Evolutionary conservation across 2,113 vertebrate genomes (phyloP).

Genomic region (Martes martes): DNA sequence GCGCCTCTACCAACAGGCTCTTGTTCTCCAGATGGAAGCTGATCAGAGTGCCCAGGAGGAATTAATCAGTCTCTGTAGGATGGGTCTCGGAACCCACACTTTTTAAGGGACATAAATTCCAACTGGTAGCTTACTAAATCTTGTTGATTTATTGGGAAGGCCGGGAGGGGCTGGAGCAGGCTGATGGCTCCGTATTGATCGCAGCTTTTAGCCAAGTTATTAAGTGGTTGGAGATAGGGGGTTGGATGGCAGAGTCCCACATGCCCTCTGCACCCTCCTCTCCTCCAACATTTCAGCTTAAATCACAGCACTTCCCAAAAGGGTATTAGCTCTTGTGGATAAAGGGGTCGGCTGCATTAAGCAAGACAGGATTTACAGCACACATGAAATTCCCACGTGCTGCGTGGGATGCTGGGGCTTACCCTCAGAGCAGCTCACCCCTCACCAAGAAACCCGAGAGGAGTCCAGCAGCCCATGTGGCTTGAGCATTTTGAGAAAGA

Average conservation of each 20-base stretch:
- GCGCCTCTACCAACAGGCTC: conserved; percentile 23
- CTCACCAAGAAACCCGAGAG: conserved; percentile 45
- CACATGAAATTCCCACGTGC: conserved; percentile 41
- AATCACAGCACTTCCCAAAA: conserved; percentile 67
- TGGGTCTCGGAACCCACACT: conserved; percentile 33
- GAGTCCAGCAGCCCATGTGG: not conserved
- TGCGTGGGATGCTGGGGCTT: not conserved
- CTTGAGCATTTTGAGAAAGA: not conserved
- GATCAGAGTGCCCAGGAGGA: conserved; percentile 57
- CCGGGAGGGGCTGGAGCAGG: conserved; percentile 43
- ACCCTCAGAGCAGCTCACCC: not conserved
- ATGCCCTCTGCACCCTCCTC: not conserved
- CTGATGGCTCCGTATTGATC: conserved; percentile 61
- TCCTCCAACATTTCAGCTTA: conserved; percentile 16
- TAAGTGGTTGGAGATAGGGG: conserved; percentile 66
- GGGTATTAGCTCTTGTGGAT: conserved; percentile 48
- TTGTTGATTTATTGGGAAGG: conserved; percentile 62
- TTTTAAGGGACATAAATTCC: conserved; percentile 65
- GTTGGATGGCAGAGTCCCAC: conserved; percentile 9
- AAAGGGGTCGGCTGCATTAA: conserved; percentile 44
- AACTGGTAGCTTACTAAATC: conserved; percentile 61
- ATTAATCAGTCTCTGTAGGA: conserved; percentile 57
- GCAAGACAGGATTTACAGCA: conserved; percentile 3
- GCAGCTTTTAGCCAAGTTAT: conserved; percentile 71
- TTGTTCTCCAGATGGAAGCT: conserved; percentile 50